Percentiles rank a stretch among this genome's conserved stretches.
Evolutionary conservation across 2,797 vertebrate species (phyloP).

Genomic region (Squalus acanthias): DNA sequence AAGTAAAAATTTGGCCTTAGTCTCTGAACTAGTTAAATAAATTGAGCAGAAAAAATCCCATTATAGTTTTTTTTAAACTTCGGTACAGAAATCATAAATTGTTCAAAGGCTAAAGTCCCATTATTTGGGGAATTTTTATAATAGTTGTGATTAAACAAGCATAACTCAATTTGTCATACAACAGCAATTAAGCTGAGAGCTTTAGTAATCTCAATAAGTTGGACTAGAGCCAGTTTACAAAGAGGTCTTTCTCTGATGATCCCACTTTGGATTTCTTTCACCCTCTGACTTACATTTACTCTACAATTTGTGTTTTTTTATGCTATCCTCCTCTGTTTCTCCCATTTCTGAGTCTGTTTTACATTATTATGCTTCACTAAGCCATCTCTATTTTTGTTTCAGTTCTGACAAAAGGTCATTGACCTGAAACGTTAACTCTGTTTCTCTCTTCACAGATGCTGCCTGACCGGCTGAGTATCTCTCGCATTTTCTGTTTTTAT

Average conservation of each 20-base stretch:
- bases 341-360: too few relatives aligned
- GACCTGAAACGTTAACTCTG: too few relatives aligned
- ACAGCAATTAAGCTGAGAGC: not conserved
- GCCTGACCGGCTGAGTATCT: too few relatives aligned
- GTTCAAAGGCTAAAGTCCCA: not conserved
- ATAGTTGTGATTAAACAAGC: not conserved
- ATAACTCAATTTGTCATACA: not conserved
- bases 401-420: too few relatives aligned
- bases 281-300: not conserved
- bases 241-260: not conserved
- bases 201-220: not conserved
- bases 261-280: not conserved
- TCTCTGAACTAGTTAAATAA: not conserved
- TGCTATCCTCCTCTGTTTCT: not conserved
- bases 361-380: too few relatives aligned
- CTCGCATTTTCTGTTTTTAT: too few relatives aligned
- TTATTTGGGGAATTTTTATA: not conserved
- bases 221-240: not conserved
- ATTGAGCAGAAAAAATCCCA: not conserved
- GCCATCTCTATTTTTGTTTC: too few relatives aligned
- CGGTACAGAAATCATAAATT: not conserved
- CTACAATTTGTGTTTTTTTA: not conserved
- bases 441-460: too few relatives aligned
- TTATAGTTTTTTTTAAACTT: not conserved
- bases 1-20: not conserved